phyloP scores from a whole-genome alignment of 2,888 invertebrate species.

The Apotomis turbidana region DNA sequence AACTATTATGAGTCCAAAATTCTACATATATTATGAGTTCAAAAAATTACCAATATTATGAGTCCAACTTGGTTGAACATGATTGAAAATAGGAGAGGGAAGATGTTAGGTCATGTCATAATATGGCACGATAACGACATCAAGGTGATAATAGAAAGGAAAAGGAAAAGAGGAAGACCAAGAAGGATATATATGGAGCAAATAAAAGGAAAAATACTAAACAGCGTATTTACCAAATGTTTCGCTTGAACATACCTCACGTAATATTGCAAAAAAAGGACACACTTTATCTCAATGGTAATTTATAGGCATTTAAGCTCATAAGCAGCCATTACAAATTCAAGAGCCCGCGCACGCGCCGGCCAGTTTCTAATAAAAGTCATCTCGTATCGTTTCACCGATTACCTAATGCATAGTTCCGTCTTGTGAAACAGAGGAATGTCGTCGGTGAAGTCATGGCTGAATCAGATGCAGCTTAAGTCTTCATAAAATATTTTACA shows the following conservation, averaged over 20 bases:
- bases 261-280: conserved; percentile 1
- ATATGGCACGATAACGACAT: too few species aligned
- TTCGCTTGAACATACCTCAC: background rate
- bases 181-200: too few species aligned
- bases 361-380: conserved; percentile 38
- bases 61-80: too few species aligned
- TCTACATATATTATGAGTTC: too few species aligned
- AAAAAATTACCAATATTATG: too few species aligned
- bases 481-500: too few species aligned
- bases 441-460: conserved; percentile 29
- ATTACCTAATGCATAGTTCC: conserved; percentile 40
- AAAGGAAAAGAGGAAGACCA: too few species aligned
- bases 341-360: conserved; percentile 24
- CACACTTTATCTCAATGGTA: background rate
- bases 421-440: conserved; percentile 36
- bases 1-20: too few species aligned
- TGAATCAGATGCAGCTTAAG: conserved; percentile 13
- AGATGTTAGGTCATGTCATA: too few species aligned
- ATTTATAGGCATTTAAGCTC: background rate
- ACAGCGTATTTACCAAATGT: background rate
- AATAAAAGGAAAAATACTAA: too few species aligned
- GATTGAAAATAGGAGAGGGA: too few species aligned
- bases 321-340: background rate
- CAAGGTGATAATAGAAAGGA: too few species aligned
- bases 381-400: conserved; percentile 40